Base-by-base conservation (phyloP, 1,140 invertebrate genomes). In the Drosophila nikananu region DNA sequence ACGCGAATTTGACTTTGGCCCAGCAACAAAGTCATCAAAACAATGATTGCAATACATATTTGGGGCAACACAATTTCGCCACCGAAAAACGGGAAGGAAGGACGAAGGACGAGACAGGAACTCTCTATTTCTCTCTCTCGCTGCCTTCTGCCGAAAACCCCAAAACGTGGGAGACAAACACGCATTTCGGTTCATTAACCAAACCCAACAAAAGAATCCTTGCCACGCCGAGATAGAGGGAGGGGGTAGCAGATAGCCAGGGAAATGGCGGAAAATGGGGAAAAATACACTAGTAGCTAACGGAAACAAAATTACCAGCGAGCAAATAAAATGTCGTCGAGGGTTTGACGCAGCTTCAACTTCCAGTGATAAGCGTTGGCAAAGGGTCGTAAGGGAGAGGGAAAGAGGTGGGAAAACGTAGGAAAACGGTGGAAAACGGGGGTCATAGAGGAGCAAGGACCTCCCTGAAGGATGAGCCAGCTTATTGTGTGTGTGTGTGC, bases 181-280 rank as follows among this genome's bases (percentile, higher is more conserved):
- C 86, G 86, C 86, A 71, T 77, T 82, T 91, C 86, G 86, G 86
- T 90, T 90, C 86, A 90, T 90, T 90, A 90, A 90, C 86, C 86
- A 90, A 75, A 67, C 84, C 84, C 84, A 89, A 86, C 84, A 86
- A 86, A 72, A 77, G 72, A 39, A 77, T 67, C 41, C 39, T 32
- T 55, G 55, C 66, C 51, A 32, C 46, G 58, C 52, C 8, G 32
- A 55, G 32, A 23, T 10, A 37, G 30, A 39, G 41, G 39, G 15
- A 39, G 59, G 15, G 44, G 59, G 42, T 30, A 41, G 46, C 52
- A 41, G 66, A 78, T 54, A 64, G 75, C 51, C 15, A 41, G 13
- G 37, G 25, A 39, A 48, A 68, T 37, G 42, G 59, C 42, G 35
- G 19, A 27, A 44, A 54, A 48, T 48, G 77, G 68, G 60, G 65